These are phyloP conservation scores for Dasypogon diadema DNA, from an alignment of 2,888 invertebrate species.

Conservation along the genomic window DNA sequence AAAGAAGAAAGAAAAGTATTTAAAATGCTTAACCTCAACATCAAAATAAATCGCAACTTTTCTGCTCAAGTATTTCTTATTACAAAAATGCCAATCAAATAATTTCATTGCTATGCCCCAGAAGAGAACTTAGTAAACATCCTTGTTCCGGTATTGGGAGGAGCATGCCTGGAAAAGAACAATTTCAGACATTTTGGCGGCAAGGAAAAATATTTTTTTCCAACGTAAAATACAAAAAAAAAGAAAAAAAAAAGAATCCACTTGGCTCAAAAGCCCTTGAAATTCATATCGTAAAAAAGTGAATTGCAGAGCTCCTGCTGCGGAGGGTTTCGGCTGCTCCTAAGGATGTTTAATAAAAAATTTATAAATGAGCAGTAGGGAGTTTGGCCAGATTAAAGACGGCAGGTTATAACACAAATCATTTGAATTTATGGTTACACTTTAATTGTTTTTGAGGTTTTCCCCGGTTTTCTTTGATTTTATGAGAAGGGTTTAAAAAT, in stretches of 20 bases:
- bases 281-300: conserved; percentile 56
- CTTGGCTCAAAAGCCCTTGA: conserved; percentile 56
- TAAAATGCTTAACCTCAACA: conserved; percentile 45
- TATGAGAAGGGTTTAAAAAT: background rate
- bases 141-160: conserved; percentile 3
- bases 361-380: conserved; percentile 60
- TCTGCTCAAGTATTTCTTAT: conserved; percentile 46
- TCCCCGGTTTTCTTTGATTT: background rate
- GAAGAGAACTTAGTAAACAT: conserved; percentile 38
- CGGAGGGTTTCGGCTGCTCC: conserved; percentile 57
- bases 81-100: conserved; percentile 55
- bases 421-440: conserved; percentile 50
- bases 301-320: conserved; percentile 57
- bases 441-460: conserved; percentile 50
- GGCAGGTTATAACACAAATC: conserved; percentile 53
- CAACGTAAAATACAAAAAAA: conserved; percentile 11
- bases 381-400: conserved; percentile 59
- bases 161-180: conserved; percentile 50
- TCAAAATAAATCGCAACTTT: conserved; percentile 50
- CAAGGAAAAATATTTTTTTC: conserved; percentile 45
- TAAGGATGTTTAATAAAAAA: conserved; percentile 60
- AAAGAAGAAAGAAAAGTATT: conserved; percentile 32
- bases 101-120: conserved; percentile 51
- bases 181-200: conserved; percentile 56
- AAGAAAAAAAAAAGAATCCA: conserved; percentile 53